phyloP scores from a whole-genome alignment of 1,140 invertebrate genomes.

The Anagrus nilaparvatae region DNA sequence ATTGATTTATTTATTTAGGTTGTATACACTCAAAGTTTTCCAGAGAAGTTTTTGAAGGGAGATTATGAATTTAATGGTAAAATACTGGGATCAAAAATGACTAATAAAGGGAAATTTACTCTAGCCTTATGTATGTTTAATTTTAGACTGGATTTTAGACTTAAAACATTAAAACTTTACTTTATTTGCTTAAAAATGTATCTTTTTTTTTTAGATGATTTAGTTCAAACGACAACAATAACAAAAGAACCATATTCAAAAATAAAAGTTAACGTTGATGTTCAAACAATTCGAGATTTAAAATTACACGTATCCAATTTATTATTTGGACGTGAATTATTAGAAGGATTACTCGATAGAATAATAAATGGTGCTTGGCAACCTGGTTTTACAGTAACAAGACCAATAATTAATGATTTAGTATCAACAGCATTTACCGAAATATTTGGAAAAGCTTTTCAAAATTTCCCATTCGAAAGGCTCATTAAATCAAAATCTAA shows the following conservation, averaged over 20 bases:
- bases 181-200: neutral
- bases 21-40: slow-evolving; percentile 70
- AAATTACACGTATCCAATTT: slow-evolving; percentile 67
- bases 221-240: slow-evolving; percentile 61
- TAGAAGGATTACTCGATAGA: slow-evolving; percentile 54
- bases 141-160: neutral
- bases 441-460: slow-evolving; percentile 65
- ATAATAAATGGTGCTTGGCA: slow-evolving; percentile 68
- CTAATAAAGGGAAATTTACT: slow-evolving; percentile 60
- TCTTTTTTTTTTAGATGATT: slow-evolving; percentile 26
- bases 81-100: slow-evolving; percentile 47
- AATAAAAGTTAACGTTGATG: slow-evolving; percentile 55
- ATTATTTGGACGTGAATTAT: slow-evolving; percentile 48
- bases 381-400: slow-evolving; percentile 59
- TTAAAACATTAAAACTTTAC: slow-evolving; percentile 9
- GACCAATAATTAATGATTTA: slow-evolving; percentile 66
- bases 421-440: slow-evolving; percentile 71
- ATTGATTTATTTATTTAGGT: slow-evolving; percentile 40
- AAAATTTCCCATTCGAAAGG: slow-evolving; percentile 52
- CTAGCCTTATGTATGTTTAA: slow-evolving; percentile 57
- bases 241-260: slow-evolving; percentile 45
- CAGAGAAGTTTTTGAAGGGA: slow-evolving; percentile 62
- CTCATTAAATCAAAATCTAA: slow-evolving; percentile 39
- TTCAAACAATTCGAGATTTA: slow-evolving; percentile 62
- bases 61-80: slow-evolving; percentile 55